These are phyloP conservation scores for Actinia tenebrosa DNA, from an alignment of 64 coral and sea anemone genomes.

Conservation along the genomic window DNA sequence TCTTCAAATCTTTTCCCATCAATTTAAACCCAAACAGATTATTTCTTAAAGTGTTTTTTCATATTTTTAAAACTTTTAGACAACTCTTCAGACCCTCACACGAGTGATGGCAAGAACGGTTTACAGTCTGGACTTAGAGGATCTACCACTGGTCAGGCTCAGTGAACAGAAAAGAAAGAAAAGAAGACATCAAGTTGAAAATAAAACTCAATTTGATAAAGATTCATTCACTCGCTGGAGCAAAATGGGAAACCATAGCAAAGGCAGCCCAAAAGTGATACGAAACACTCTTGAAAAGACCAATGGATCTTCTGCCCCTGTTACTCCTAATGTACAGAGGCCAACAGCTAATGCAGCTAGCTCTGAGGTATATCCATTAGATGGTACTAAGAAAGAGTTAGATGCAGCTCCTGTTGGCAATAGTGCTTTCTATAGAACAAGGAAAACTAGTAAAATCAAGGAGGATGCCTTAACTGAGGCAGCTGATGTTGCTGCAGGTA, in stretches of 20 bases:
- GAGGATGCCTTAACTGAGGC: background rate
- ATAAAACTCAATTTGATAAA: conserved; percentile 49
- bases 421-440: conserved; percentile 54
- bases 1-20: no score
- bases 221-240: conserved; percentile 77
- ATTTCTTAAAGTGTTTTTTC: no score
- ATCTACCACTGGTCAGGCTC: conserved; percentile 89
- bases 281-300: background rate
- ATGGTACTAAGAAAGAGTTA: conserved; percentile 31
- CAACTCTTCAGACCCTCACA: conserved; percentile 87
- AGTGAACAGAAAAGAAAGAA: conserved; percentile 90
- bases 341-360: conserved; percentile 22
- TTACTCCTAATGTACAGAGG: conserved; percentile 48
- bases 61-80: conserved; percentile 27
- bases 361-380: background rate
- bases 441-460: background rate
- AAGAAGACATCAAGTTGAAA: conserved; percentile 31
- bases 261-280: conserved; percentile 39
- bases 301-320: background rate
- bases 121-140: conserved; percentile 69
- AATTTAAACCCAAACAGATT: no score
- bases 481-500: conserved; percentile 62
- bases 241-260: conserved; percentile 48
- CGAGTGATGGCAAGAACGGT: conserved; percentile 86
- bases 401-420: conserved; percentile 35